Evolutionary conservation across 2,797 vertebrate species (phyloP).

Genomic region (Xenentodon cancila): DNA sequence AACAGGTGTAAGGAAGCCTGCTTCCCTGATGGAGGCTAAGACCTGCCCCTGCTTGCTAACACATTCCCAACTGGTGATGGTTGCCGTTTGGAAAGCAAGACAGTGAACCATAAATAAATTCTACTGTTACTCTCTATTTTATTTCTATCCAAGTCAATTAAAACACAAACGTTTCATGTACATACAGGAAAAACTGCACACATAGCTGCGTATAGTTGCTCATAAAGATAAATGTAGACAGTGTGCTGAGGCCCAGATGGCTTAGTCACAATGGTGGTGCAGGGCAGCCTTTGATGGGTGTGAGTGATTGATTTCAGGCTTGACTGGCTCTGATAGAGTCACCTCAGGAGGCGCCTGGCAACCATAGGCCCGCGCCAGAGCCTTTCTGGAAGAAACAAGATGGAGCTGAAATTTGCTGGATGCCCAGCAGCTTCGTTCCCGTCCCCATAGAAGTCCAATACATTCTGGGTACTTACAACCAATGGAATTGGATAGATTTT

Average conservation of each 20-base stretch:
- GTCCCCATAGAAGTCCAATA: slow-evolving; percentile 79
- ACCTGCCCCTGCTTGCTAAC: slow-evolving; percentile 41
- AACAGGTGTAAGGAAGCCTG: slow-evolving; percentile 61
- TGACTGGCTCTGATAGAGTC: slow-evolving; percentile 89
- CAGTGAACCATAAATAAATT: background rate
- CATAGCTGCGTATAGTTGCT: slow-evolving; percentile 58
- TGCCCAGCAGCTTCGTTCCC: slow-evolving; percentile 75
- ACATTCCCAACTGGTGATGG: slow-evolving; percentile 27
- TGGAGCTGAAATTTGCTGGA: slow-evolving; percentile 77
- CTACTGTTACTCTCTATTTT: background rate
- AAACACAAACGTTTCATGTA: slow-evolving; percentile 12
- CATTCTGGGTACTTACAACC: slow-evolving; percentile 73
- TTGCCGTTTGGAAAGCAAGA: slow-evolving; percentile 22
- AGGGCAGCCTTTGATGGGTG: slow-evolving; percentile 87
- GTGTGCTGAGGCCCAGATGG: slow-evolving; percentile 86
- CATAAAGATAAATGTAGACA: slow-evolving; percentile 78
- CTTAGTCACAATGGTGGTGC: slow-evolving; percentile 82
- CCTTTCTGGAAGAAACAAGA: slow-evolving; percentile 80
- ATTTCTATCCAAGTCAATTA: background rate
- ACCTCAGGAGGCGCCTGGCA: slow-evolving; percentile 87
- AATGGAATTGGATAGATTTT: slow-evolving; percentile 78
- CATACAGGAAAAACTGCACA: slow-evolving; percentile 25
- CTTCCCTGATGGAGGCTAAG: slow-evolving; percentile 55
- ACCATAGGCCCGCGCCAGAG: slow-evolving; percentile 79
- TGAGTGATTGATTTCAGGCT: slow-evolving; percentile 91